Evolutionary conservation across 2,888 invertebrate genomes (phyloP).

Genomic region (Lycocerus yunnanus): DNA sequence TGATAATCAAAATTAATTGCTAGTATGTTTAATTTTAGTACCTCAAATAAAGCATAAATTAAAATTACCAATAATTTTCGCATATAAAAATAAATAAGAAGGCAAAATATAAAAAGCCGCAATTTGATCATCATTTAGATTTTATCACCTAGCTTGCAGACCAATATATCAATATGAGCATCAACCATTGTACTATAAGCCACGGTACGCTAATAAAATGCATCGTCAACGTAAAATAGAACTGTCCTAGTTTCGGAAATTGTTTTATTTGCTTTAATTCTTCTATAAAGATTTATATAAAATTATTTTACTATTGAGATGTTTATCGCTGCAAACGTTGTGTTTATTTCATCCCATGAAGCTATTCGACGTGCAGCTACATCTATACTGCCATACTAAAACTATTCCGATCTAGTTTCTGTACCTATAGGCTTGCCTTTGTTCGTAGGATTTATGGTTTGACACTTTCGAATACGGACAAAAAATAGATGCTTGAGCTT

Average conservation of each 20-base stretch:
- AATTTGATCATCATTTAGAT: not conserved
- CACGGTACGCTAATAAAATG: not conserved
- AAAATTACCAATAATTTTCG: not conserved
- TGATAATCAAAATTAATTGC: too few species aligned
- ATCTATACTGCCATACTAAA: slow-evolving; percentile 36
- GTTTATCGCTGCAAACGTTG: not conserved
- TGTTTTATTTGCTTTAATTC: not conserved
- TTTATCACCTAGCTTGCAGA: not conserved
- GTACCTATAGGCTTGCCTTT: slow-evolving; percentile 38
- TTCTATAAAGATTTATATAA: not conserved
- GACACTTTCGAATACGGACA: slow-evolving; percentile 57
- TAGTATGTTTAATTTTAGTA: not conserved
- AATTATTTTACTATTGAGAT: not conserved
- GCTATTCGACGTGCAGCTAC: slow-evolving; percentile 29
- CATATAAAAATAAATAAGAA: not conserved
- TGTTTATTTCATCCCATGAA: not conserved
- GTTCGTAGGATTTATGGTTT: slow-evolving; percentile 54
- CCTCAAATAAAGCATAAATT: not conserved
- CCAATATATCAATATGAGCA: not conserved
- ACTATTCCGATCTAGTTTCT: slow-evolving; percentile 23
- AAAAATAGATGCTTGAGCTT: slow-evolving; percentile 56
- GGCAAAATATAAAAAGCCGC: not conserved
- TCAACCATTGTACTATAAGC: not conserved
- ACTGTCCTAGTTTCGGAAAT: not conserved
- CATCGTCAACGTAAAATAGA: not conserved